phyloP scores from a whole-genome alignment of 2,113 vertebrate species.

The Poecilia latipinna region DNA sequence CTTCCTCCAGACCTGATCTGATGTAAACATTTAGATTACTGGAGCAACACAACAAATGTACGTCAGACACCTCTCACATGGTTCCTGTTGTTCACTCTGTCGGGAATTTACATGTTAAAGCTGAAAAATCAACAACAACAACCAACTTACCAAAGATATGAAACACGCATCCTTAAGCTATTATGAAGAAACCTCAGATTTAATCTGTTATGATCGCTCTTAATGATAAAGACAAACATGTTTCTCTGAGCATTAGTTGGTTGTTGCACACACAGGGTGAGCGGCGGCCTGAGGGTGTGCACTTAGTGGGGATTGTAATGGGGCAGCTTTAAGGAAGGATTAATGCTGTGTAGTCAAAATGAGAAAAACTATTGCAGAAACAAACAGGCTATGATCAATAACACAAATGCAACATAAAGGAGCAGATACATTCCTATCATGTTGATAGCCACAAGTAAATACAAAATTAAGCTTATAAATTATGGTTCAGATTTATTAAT shows the following conservation, averaged over 20 bases:
- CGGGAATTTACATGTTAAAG: conserved; percentile 52
- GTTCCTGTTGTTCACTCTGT: conserved; percentile 33
- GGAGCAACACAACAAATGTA: conserved; percentile 21
- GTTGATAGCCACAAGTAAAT: too few relatives aligned
- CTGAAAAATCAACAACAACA: conserved; percentile 48
- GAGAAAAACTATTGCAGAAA: conserved; percentile 64
- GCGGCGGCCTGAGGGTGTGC: conserved; percentile 29
- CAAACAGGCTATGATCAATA: conserved; percentile 57
- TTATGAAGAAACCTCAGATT: conserved; percentile 66
- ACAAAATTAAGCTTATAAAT: too few relatives aligned
- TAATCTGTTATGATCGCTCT: conserved; percentile 72
- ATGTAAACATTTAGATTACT: conserved; percentile 57
- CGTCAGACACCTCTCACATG: conserved; percentile 6
- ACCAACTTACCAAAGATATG: conserved; percentile 45
- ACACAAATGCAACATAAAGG: neutral
- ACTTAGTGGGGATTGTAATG: conserved; percentile 69
- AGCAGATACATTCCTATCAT: neutral
- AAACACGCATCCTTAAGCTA: conserved; percentile 50
- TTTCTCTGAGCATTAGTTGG: conserved; percentile 63
- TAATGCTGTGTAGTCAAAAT: conserved; percentile 41
- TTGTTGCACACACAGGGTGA: conserved; percentile 27
- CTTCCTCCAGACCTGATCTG: conserved; percentile 15
- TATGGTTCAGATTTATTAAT: too few relatives aligned
- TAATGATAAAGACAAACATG: conserved; percentile 72
- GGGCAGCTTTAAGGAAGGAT: conserved; percentile 67